phyloP scores from a whole-genome alignment of 1,140 invertebrate species.

The Muscidifurax raptorellus region DNA sequence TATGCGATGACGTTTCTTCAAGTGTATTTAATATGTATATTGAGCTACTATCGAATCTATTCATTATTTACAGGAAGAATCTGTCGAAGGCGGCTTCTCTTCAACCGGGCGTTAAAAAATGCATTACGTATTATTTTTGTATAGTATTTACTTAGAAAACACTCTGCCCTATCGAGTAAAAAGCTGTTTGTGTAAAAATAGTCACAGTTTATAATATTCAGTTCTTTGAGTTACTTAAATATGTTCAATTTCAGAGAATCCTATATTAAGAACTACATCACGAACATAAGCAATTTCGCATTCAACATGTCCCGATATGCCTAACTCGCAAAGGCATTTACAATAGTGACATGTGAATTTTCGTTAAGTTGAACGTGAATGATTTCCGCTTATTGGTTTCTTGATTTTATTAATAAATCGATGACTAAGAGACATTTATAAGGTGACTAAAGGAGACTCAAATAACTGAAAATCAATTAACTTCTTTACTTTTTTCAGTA shows the following conservation, averaged over 20 bases:
- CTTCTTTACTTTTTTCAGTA: not conserved
- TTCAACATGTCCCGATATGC: conserved; percentile 4
- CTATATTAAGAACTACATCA: not conserved
- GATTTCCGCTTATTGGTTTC: not conserved
- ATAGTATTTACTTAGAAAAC: conserved; percentile 4
- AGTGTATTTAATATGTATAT: conserved; percentile 22
- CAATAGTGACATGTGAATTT: conserved; percentile 13
- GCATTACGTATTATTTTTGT: not conserved
- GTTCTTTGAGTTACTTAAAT: conserved; percentile 34
- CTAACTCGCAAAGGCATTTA: conserved; percentile 11
- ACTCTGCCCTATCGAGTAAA: conserved; percentile 12
- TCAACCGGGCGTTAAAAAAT: conserved; percentile 23
- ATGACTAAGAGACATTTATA: not conserved
- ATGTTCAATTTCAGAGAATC: conserved; percentile 14
- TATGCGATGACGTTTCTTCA: conserved; percentile 49
- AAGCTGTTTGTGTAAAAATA: conserved; percentile 39
- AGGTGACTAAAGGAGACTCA: not conserved
- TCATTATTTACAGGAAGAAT: conserved; percentile 37
- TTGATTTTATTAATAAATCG: not conserved
- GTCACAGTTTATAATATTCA: conserved; percentile 34
- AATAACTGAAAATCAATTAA: not conserved
- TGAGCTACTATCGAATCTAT: conserved; percentile 24
- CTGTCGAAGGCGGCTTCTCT: not conserved
- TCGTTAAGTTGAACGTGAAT: not conserved
- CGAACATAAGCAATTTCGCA: not conserved